phyloP scores from a whole-genome alignment of 2,888 invertebrate genomes.

The Electrophaes corylata region DNA sequence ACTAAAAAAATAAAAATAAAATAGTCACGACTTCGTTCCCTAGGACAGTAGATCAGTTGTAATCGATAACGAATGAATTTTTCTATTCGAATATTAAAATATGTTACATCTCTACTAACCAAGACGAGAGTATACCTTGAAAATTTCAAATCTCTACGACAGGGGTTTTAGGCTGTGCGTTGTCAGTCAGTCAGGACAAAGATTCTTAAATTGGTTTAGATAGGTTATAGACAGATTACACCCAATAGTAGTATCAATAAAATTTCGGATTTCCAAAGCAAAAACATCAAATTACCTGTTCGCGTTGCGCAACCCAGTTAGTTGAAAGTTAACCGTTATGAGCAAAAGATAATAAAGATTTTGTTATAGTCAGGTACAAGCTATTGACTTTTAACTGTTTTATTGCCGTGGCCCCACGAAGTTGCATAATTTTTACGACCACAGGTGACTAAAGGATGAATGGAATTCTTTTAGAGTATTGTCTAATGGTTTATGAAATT shows the following conservation, averaged over 20 bases:
- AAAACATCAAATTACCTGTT: background rate
- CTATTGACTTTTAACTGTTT: constrained; percentile 64
- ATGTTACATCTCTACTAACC: no score
- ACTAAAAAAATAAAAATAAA: no score
- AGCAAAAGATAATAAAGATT: constrained; percentile 41
- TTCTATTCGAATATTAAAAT: no score
- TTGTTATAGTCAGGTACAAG: constrained; percentile 60
- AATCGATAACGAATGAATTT: no score
- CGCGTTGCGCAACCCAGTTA: constrained; percentile 9
- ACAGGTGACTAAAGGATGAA: constrained; percentile 58
- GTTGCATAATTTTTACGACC: constrained; percentile 65
- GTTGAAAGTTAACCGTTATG: constrained; percentile 22
- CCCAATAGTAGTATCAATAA: background rate
- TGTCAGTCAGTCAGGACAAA: no score
- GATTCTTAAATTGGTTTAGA: no score
- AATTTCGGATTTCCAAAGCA: background rate
- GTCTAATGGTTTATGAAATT: constrained; percentile 45
- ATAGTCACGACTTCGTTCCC: no score
- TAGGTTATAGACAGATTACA: no score
- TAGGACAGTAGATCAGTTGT: no score
- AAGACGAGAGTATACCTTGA: no score
- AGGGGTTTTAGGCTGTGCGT: no score
- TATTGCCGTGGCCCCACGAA: constrained; percentile 50
- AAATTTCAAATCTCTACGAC: no score
- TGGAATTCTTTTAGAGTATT: constrained; percentile 46